A percentile compares a stretch with the other conserved stretches of the same genome.
Conservation (phyloP, 2,888 invertebrate species). For the Theristus sp. region DNA sequence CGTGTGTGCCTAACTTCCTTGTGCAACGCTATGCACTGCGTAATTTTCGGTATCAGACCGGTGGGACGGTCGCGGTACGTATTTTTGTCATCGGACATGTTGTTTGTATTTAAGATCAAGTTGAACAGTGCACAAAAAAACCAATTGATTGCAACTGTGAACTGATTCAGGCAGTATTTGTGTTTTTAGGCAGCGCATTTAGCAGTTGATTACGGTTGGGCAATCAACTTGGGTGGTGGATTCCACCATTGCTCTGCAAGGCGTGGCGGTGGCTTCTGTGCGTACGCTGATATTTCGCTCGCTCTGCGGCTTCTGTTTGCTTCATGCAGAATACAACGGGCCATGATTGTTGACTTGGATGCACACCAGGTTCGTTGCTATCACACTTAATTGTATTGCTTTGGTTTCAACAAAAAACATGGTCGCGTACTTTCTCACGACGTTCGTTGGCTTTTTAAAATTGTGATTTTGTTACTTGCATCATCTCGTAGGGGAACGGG, state of each 20-base stretch:
- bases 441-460: too few relatives aligned
- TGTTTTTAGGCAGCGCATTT: constrained; percentile 49
- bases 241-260: constrained; percentile 67
- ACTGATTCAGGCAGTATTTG: not conserved
- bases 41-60: constrained; percentile 43
- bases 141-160: too few relatives aligned
- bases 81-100: too few relatives aligned
- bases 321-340: constrained; percentile 28
- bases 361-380: constrained; percentile 87
- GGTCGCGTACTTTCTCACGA: too few relatives aligned
- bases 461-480: too few relatives aligned
- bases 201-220: constrained; percentile 63
- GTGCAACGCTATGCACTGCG: constrained; percentile 54
- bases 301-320: constrained; percentile 49
- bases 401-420: too few relatives aligned
- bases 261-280: constrained; percentile 66
- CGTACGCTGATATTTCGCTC: constrained; percentile 61
- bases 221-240: constrained; percentile 73
- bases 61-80: constrained; percentile 51
- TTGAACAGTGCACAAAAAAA: too few relatives aligned
- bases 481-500: constrained; percentile 52
- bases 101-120: too few relatives aligned
- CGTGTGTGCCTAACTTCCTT: constrained; percentile 53
- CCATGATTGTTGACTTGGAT: constrained; percentile 72
- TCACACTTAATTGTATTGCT: too few relatives aligned